Evolutionary conservation across 2,888 invertebrate genomes (phyloP).

Genomic region (Listrodromus nycthemerus): DNA sequence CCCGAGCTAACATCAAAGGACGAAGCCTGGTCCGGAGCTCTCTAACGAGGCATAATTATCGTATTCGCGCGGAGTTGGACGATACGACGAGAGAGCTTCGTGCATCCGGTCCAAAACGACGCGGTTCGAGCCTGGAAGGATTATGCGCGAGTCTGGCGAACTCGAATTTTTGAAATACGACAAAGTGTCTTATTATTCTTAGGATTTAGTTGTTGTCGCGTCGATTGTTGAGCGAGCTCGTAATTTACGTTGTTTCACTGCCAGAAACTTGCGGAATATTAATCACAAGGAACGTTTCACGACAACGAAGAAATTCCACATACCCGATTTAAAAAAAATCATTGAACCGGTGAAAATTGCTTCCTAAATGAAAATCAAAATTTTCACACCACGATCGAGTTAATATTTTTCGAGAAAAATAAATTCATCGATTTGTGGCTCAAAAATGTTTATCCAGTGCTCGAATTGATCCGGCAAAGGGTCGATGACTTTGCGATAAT

Average conservation of each 20-base stretch:
- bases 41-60: conserved; percentile 82
- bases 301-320: neutral
- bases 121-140: neutral
- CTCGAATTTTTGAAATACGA: neutral
- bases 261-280: neutral
- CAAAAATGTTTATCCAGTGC: too few relatives aligned
- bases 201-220: neutral
- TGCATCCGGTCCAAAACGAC: neutral
- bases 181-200: neutral
- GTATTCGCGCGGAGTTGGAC: conserved; percentile 71
- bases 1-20: conserved; percentile 79
- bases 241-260: neutral
- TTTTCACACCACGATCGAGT: too few relatives aligned
- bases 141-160: neutral
- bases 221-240: too few relatives aligned
- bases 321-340: too few relatives aligned
- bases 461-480: neutral
- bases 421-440: too few relatives aligned
- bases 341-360: too few relatives aligned
- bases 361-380: too few relatives aligned
- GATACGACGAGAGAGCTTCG: neutral
- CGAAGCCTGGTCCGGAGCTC: conserved; percentile 55
- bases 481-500: neutral
- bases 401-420: too few relatives aligned
- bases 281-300: too few relatives aligned